Conservation (phyloP, 2,888 invertebrate genomes). For the Ophion obscuratus region DNA sequence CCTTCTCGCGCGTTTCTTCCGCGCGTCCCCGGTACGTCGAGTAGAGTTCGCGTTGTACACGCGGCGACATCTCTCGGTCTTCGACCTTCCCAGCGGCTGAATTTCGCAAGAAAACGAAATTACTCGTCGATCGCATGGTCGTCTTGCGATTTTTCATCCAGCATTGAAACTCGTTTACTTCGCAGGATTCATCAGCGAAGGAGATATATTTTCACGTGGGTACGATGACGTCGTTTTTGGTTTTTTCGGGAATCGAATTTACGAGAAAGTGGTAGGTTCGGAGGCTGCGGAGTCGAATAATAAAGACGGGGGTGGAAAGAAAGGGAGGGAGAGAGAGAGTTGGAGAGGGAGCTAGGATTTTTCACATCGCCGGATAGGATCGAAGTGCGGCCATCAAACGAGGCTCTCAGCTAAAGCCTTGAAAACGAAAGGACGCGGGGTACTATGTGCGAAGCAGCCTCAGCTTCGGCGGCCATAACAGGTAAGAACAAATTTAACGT, state of each 20-base stretch:
- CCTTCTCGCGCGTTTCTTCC: slow-evolving; percentile 11
- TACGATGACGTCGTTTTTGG: neutral
- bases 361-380: slow-evolving; percentile 45
- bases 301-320: slow-evolving; percentile 11
- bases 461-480: slow-evolving; percentile 45
- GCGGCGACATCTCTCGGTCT: neutral
- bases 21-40: neutral
- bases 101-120: neutral
- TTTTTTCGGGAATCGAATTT: neutral
- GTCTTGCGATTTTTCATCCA: neutral
- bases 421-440: slow-evolving; percentile 40
- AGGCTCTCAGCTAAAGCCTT: slow-evolving; percentile 2
- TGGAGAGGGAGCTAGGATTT: slow-evolving; percentile 12
- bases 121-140: neutral
- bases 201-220: no score
- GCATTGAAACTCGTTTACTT: neutral
- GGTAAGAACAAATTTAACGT: slow-evolving; percentile 26
- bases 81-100: slow-evolving; percentile 5
- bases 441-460: slow-evolving; percentile 49
- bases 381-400: slow-evolving; percentile 45
- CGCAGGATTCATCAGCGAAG: neutral
- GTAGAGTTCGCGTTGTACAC: slow-evolving; percentile 1
- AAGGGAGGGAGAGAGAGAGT: neutral
- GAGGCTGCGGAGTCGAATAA: slow-evolving; percentile 11
- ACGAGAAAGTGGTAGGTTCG: neutral